Conservation (phyloP, 2,797 vertebrate species). For the Liparis tanakae region DNA sequence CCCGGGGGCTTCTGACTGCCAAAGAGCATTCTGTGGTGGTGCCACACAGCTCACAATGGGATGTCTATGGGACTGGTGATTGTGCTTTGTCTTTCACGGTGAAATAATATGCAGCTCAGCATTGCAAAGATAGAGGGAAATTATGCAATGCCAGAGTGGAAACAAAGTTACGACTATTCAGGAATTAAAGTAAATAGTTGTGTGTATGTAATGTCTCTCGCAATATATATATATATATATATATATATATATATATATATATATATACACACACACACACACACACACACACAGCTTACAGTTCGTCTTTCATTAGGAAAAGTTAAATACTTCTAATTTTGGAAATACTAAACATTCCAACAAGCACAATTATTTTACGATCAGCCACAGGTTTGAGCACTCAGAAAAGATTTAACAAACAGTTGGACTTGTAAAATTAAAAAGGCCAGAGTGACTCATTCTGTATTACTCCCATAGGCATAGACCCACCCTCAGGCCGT, state of each 20-base stretch:
- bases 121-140: slow-evolving; percentile 60
- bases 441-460: slow-evolving; percentile 50
- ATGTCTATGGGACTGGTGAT: slow-evolving; percentile 75
- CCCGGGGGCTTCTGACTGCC: slow-evolving; percentile 66
- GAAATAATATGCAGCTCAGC: slow-evolving; percentile 78
- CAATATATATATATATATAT: no score
- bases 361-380: neutral
- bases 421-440: neutral
- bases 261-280: no score
- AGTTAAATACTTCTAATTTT: slow-evolving; percentile 23
- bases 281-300: slow-evolving; percentile 2
- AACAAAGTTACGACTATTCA: slow-evolving; percentile 74
- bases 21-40: slow-evolving; percentile 76
- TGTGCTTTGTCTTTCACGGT: slow-evolving; percentile 80
- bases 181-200: slow-evolving; percentile 26
- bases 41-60: slow-evolving; percentile 77
- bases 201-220: no score
- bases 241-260: no score
- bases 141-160: slow-evolving; percentile 64
- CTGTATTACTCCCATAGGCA: slow-evolving; percentile 34
- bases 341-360: neutral
- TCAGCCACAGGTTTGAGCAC: slow-evolving; percentile 13
- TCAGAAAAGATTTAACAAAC: neutral
- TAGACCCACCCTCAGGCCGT: slow-evolving; percentile 13
- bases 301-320: slow-evolving; percentile 7